These are phyloP conservation scores for Rhegmatorhina hoffmannsi DNA, from an alignment of 2,113 vertebrate species.

Conservation along the genomic window DNA sequence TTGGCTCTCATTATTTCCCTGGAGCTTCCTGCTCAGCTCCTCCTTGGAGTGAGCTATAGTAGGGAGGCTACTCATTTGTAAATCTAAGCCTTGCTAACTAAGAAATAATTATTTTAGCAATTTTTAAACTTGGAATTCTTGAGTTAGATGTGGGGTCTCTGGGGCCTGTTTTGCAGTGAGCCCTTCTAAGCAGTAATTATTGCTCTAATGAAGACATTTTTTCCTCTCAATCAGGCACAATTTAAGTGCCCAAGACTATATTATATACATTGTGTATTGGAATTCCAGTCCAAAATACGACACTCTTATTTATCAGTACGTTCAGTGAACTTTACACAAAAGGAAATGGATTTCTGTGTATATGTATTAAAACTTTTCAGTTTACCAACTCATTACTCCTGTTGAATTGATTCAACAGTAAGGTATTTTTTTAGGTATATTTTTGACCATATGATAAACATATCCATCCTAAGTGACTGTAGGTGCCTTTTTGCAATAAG, in stretches of 20 bases:
- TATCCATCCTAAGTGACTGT: not conserved
- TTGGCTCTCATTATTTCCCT: not conserved
- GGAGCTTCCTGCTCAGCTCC: not conserved
- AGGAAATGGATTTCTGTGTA: not conserved
- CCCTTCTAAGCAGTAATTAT: not conserved
- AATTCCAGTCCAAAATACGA: not conserved
- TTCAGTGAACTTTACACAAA: not conserved
- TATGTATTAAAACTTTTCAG: constrained; percentile 48
- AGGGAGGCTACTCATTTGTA: not conserved
- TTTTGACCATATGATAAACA: not conserved
- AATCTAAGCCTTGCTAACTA: not conserved
- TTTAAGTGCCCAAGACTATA: not conserved
- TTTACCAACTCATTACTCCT: constrained; percentile 20
- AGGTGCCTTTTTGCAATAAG: not conserved
- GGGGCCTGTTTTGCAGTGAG: not conserved
- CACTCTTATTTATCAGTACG: not conserved
- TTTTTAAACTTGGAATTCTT: not conserved
- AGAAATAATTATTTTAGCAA: not conserved
- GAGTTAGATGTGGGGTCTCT: not conserved
- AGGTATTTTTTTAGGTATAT: not conserved
- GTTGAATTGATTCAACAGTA: not conserved
- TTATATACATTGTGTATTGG: not conserved
- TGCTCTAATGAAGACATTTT: not conserved
- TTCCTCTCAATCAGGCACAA: not conserved
- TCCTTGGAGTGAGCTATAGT: not conserved